phyloP scores from a whole-genome alignment of 2,888 invertebrate genomes.

The Hemistola chrysoprasaria region DNA sequence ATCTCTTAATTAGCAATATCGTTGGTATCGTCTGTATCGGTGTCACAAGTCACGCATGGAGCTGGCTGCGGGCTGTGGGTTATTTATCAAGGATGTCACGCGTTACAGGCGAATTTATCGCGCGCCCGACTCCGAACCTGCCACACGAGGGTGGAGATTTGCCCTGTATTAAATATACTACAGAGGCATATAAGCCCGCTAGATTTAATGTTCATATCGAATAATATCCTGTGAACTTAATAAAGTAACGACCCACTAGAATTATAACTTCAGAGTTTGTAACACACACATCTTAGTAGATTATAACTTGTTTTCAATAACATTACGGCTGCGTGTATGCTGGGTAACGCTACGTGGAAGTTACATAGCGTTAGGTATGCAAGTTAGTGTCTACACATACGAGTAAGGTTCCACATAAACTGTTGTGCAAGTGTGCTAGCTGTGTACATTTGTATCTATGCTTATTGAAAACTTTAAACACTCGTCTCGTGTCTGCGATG shows the following conservation, averaged over 20 bases:
- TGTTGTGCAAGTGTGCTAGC: no score
- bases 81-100: conserved; percentile 63
- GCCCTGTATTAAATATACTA: conserved; percentile 22
- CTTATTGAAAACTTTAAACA: no score
- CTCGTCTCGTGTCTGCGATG: no score
- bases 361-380: no score
- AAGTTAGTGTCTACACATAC: no score
- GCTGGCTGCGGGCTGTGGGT: conserved; percentile 29
- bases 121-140: conserved; percentile 35
- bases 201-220: conserved; percentile 21
- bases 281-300: no score
- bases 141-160: conserved; percentile 32
- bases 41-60: conserved; percentile 22
- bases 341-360: no score
- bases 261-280: not conserved
- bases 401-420: no score
- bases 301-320: not conserved
- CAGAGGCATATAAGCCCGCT: conserved; percentile 22
- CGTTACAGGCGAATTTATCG: conserved; percentile 54
- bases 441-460: no score
- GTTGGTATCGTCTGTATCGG: conserved; percentile 11
- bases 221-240: conserved; percentile 2
- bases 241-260: conserved; percentile 8
- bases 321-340: conserved; percentile 1
- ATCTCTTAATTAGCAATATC: conserved; percentile 23